phyloP scores from a whole-genome alignment of 2,113 vertebrate genomes.

The Oncorhynchus tshawytscha region DNA sequence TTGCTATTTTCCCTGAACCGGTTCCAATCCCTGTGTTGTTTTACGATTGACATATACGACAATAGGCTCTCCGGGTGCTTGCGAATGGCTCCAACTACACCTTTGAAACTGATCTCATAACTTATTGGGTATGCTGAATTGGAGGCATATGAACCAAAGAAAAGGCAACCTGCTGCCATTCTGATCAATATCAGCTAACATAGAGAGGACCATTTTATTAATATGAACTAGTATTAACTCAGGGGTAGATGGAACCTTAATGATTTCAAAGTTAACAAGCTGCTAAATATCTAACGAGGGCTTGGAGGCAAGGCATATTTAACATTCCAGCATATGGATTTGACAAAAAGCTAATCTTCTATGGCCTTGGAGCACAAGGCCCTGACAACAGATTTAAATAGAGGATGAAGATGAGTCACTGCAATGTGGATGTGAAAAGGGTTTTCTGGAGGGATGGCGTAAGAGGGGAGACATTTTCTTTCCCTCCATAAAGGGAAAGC shows the following conservation, averaged over 20 bases:
- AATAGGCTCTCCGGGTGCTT: conserved; percentile 24
- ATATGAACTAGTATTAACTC: conserved; percentile 64
- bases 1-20: too few relatives aligned
- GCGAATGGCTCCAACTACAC: conserved; percentile 17
- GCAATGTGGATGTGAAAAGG: conserved; percentile 31
- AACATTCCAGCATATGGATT: conserved; percentile 53
- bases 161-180: conserved; percentile 36
- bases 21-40: not conserved
- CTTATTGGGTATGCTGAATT: conserved; percentile 39
- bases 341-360: conserved; percentile 42
- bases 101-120: conserved; percentile 21
- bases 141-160: conserved; percentile 37
- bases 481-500: not conserved
- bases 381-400: not conserved
- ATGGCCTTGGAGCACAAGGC: not conserved
- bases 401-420: conserved; percentile 27
- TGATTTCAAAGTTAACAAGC: conserved; percentile 59
- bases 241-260: conserved; percentile 50
- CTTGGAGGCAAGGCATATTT: conserved; percentile 47
- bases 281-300: conserved; percentile 57
- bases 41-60: conserved; percentile 15
- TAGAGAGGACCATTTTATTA: conserved; percentile 49
- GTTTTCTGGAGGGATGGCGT: conserved; percentile 24
- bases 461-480: not conserved
- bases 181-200: conserved; percentile 44